phyloP scores from a whole-genome alignment of 2,888 invertebrate genomes.

The Dryadula phaetusa region DNA sequence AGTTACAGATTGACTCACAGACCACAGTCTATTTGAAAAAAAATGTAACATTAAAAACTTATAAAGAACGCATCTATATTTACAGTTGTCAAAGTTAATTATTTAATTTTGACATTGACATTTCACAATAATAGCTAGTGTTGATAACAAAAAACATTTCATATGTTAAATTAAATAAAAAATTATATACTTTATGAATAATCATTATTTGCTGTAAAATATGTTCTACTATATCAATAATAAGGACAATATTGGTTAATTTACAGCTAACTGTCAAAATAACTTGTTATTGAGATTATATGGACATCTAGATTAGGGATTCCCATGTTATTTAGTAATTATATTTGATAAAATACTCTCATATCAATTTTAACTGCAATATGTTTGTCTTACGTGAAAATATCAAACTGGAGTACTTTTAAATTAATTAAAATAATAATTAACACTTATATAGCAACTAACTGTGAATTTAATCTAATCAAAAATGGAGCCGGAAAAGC shows the following conservation, averaged over 20 bases:
- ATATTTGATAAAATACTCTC: background rate
- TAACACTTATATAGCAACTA: background rate
- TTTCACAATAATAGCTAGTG: background rate
- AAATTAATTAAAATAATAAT: background rate
- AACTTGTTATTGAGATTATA: background rate
- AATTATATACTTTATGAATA: background rate
- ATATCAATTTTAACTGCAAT: background rate
- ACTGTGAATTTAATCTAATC: background rate
- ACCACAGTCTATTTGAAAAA: no score
- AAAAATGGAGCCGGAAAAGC: constrained; percentile 86
- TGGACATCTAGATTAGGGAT: background rate
- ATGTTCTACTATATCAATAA: background rate
- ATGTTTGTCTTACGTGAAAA: background rate
- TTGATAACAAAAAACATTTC: background rate
- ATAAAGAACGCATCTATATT: constrained; percentile 7
- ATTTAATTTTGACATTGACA: constrained; percentile 6
- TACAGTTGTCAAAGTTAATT: constrained; percentile 4
- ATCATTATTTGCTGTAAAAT: background rate
- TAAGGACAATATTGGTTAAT: background rate
- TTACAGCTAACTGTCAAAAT: background rate
- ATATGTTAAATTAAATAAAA: background rate
- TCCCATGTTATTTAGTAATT: background rate
- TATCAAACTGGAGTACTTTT: background rate
- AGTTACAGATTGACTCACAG: no score
- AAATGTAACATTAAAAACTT: background rate